Base-by-base conservation (phyloP, 1,140 invertebrate genomes). In the Doryteuthis pealeii region DNA sequence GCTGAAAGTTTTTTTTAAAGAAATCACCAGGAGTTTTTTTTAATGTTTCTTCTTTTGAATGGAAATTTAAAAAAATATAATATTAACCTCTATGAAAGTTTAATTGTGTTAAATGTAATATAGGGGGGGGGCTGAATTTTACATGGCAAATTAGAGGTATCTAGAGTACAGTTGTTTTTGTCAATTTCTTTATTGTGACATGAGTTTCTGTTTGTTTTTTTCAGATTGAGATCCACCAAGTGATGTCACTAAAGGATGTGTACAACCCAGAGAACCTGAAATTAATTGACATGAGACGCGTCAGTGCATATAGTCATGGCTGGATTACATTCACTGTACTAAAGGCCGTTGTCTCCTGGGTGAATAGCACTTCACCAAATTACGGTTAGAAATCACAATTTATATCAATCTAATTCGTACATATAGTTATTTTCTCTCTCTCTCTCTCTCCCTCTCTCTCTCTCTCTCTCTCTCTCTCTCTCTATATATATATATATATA, bases 311-410 rank as follows among this genome's bases (percentile, higher is more conserved):
- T 72, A 87, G 85, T 18, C 89, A 88, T 32, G 91, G 91, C 22
- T 92, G 91, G 91, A 87, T 91, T 81, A 90, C 91, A 15, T 90
- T 90, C 80, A 88, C 88, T 65, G 89, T 91, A 1, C 89, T 86
- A 73, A 80, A 84, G 71, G 88, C 90, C 8, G 88, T 90, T 6
- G 58, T 83, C 5, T 78, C 86, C 30, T 90, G 90, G 90, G 79
- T 89, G 15, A 86, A 87, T 78, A 82, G 87, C 18, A 77, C 82
- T 31, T 74, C 76, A 62, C 73, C 76, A 14, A 84, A 87, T 75
- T 77, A 83, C 77, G 89, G 84, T 89, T 82, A 76, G 78, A 83
- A 40, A 66, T 35, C 31, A 49, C 35, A 30, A 33, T 67, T 15
- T 69, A 65, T 40, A 3, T 22, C 28, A 67, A 33, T 71, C n/a